phyloP scores from a whole-genome alignment of 1,140 invertebrate genomes.

The Dufourea novaeangliae region DNA sequence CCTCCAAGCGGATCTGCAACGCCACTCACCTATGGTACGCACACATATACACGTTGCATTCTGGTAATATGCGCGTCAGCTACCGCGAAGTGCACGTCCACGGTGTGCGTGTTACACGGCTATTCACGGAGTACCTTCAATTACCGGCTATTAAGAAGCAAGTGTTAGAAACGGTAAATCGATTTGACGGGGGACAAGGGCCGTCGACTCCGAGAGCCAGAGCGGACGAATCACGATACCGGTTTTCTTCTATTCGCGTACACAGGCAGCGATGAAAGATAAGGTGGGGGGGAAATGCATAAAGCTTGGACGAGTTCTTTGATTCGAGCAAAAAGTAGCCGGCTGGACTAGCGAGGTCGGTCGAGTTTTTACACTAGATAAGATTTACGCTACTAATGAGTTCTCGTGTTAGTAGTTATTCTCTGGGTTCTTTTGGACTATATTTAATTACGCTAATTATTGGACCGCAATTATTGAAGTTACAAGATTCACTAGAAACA shows the following conservation, averaged over 20 bases:
- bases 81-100: not conserved
- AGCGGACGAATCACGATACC: constrained; percentile 10
- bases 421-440: too few relatives aligned
- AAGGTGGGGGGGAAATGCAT: not conserved
- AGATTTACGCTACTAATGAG: too few relatives aligned
- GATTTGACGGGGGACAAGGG: constrained; percentile 29
- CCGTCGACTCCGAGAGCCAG: not conserved
- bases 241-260: constrained; percentile 16
- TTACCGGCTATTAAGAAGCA: constrained; percentile 54
- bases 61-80: not conserved
- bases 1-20: not conserved
- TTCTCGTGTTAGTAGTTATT: too few relatives aligned
- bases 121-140: constrained; percentile 33
- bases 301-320: too few relatives aligned
- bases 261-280: not conserved
- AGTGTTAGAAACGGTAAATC: constrained; percentile 51
- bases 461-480: too few relatives aligned
- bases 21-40: not conserved
- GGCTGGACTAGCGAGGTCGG: too few relatives aligned
- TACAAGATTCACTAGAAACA: too few relatives aligned
- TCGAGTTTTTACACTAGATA: too few relatives aligned
- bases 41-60: constrained; percentile 1
- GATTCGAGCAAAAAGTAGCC: too few relatives aligned
- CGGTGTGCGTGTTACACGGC: constrained; percentile 36
- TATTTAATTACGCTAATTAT: too few relatives aligned